Evolutionary conservation across 1,140 invertebrate genomes (phyloP), one percentile per base, ranked within the genome.

Genomic region (Drosophila neocordata): DNA sequence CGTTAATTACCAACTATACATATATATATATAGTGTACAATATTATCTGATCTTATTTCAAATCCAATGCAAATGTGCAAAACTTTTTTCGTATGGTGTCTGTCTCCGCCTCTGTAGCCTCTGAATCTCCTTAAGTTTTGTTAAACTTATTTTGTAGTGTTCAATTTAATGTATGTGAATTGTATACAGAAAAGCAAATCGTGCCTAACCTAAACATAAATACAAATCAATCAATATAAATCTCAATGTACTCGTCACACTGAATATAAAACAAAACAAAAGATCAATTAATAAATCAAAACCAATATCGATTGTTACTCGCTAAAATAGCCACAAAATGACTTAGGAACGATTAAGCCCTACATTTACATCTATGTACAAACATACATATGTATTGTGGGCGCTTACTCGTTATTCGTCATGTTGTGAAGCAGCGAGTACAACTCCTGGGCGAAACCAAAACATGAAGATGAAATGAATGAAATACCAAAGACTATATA

Each of bases 91-190:
- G 15, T 48, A 48, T 48, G 31, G 44, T 52, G 20, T 37, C 52
- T 65, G 22, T 31, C 63, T 41, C n/a, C 27, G 22, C 41, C 53
- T 57, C 15, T 65, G 11, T 18, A 48, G 18, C 15, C 15, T 35
- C 34, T 9, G 55, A 81, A 85, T 90, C 87, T 90, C 87, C 87
- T 90, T 85, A 90, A 90, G 87, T 90, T 90, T 90, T 90, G 87
- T 85, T 85, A 69, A 69, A 85, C 81, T 89, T 90, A 77, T 90
- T 90, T 90, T 90, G 87, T 90, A 89, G 87, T 90, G 87, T 90
- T 90, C 87, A 90, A 90, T 90, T 90, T 90, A 90, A 90, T 90
- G 87, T 89, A 81, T 90, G 77, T 81, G 52, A 79, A 71, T 72
- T 84, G 69, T 82, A 84, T 90, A 88, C 87, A 89, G 81, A 85